These are phyloP conservation scores for Agelastica alni DNA, from an alignment of 2,888 invertebrate species.

Conservation along the genomic window DNA sequence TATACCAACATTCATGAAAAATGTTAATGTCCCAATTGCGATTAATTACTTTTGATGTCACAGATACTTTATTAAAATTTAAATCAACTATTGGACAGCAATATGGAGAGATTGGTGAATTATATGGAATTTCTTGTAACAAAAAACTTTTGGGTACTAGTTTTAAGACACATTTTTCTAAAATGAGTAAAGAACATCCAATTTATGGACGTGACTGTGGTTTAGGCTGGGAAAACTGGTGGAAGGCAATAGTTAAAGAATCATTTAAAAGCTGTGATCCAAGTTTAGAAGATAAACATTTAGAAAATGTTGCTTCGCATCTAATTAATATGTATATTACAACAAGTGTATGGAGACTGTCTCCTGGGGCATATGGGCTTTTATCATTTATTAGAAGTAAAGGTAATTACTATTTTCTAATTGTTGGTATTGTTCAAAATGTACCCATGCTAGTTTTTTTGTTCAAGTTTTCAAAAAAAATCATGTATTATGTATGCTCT, in stretches of 20 bases:
- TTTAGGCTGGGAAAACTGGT: constrained; percentile 81
- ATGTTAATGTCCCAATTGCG: constrained; percentile 61
- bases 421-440: no score
- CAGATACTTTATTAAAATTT: constrained; percentile 80
- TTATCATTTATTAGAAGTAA: constrained; percentile 63
- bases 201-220: constrained; percentile 76
- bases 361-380: constrained; percentile 68
- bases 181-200: constrained; percentile 71
- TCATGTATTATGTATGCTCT: neutral
- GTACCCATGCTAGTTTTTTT: no score
- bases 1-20: no score
- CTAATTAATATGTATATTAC: constrained; percentile 74
- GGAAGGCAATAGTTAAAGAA: constrained; percentile 69
- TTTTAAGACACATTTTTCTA: constrained; percentile 68
- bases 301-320: constrained; percentile 61
- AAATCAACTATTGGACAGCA: constrained; percentile 71
- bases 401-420: constrained; percentile 37
- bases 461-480: no score
- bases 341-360: constrained; percentile 72
- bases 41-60: constrained; percentile 86
- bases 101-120: constrained; percentile 75
- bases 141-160: constrained; percentile 63
- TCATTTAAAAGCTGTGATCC: constrained; percentile 65
- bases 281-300: constrained; percentile 51
- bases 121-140: constrained; percentile 70